A percentile compares a stretch with the other conserved stretches of the same genome.
These are phyloP conservation scores for Clepsis dumicolana DNA, from an alignment of 2,888 invertebrate species.

Conservation along the genomic window DNA sequence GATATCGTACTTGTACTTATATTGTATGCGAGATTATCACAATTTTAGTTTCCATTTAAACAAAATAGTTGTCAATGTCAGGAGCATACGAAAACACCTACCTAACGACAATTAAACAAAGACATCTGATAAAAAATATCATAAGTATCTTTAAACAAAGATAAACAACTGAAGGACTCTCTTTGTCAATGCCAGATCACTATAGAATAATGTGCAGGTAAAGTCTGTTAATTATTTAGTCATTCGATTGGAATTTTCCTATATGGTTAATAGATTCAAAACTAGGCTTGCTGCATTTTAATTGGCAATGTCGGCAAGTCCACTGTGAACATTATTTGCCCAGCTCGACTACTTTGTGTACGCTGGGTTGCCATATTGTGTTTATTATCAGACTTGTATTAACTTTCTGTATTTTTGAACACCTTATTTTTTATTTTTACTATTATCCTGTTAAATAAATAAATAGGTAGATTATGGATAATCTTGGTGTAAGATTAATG, in stretches of 20 bases:
- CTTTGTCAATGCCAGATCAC: slow-evolving; percentile 11
- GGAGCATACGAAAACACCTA: slow-evolving; percentile 1
- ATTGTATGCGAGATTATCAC: neutral
- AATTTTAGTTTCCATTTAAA: neutral
- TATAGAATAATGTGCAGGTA: neutral
- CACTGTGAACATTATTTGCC: neutral
- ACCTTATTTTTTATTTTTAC: too few species aligned
- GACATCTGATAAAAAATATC: slow-evolving; percentile 8
- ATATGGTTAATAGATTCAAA: neutral
- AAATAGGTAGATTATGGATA: too few species aligned
- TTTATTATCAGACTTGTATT: too few species aligned
- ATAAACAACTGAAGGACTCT: slow-evolving; percentile 19
- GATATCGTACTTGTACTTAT: too few species aligned
- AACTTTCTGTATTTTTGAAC: too few species aligned
- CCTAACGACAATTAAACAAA: slow-evolving; percentile 20
- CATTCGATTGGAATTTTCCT: slow-evolving; percentile 12
- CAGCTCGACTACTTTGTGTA: neutral
- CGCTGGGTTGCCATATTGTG: neutral
- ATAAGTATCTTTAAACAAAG: slow-evolving; percentile 16
- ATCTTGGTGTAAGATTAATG: too few species aligned
- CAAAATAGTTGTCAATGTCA: slow-evolving; percentile 12
- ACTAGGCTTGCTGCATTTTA: neutral
- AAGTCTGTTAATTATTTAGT: slow-evolving; percentile 1
- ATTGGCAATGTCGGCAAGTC: neutral
- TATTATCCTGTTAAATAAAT: too few species aligned